Base-by-base conservation (phyloP, 1,140 invertebrate genomes). In the Antheraea mylitta region DNA sequence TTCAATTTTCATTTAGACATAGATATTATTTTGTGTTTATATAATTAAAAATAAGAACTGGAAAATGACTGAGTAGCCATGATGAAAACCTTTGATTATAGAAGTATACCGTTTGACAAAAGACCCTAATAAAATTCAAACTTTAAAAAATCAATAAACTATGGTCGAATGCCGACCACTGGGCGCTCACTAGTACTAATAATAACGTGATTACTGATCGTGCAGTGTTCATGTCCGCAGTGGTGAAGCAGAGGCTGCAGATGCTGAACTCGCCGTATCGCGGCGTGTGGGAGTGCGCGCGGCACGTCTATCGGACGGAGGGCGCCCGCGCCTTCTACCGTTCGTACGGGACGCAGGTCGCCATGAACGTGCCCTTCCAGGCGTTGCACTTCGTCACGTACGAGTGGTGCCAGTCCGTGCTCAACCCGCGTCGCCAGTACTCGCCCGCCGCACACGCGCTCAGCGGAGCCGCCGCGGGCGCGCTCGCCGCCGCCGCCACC, bases 241-340 rank as follows among this genome's bases (percentile, higher is more conserved):
- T 99, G 81, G 96, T 99, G n/a, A 99, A 99, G 92, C 99, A 99
- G 91, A 94, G 99, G 73, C 95, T 99, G 94, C 99, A 99, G 94
- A 99, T 99, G 97, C 96, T 96, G 87, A 97, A 98, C 88, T 99
- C 98, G 62, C 98, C 98, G 11, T 99, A 99, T 93, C 96, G 95
- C 89, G 95, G 95, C 69, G 96, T 97, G 69, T 85, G 96, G 53
- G 94, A 96, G 70, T 99, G 98, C 93, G 94, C 97, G 74, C 86
- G 93, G 59, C 95, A 95, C 78, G 94, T 99, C 62, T 98, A 97
- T 82, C 92, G 93, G 70, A 93, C 93, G 5, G 99, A 99, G 94
- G 99, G 99, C n/a, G 58, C 96, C 18, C 86, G 93, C 75, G 99
- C 98, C 45, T 99, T 99, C 92, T 99, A 99, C 93, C 94, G 99